These are phyloP conservation scores for Cephus sareptanus DNA, from an alignment of 2,888 invertebrate species.

Conservation along the genomic window DNA sequence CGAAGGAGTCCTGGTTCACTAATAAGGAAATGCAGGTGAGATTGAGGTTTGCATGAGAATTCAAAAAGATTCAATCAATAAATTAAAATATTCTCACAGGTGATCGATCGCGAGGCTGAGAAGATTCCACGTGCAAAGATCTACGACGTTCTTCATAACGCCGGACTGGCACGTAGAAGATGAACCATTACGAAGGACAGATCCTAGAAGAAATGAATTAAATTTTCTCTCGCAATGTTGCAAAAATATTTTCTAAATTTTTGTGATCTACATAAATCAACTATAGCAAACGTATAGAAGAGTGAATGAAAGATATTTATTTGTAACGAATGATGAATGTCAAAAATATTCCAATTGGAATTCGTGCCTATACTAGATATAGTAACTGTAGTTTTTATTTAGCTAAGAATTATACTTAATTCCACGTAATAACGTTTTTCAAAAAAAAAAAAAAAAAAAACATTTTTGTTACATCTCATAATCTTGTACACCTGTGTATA, in stretches of 20 bases:
- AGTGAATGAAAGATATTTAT: neutral
- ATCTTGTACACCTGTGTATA: neutral
- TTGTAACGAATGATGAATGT: neutral
- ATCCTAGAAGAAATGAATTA: neutral
- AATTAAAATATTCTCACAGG: constrained; percentile 59
- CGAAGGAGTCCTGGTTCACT: constrained; percentile 82
- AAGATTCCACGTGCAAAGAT: constrained; percentile 83
- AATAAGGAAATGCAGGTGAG: constrained; percentile 77
- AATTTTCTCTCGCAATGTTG: neutral
- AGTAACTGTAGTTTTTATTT: neutral
- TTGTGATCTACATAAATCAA: neutral
- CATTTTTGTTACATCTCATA: neutral
- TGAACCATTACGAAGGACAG: constrained; percentile 25
- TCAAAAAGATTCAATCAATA: neutral
- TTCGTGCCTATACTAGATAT: neutral
- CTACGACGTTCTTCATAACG: constrained; percentile 79
- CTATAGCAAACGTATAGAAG: neutral
- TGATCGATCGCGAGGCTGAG: constrained; percentile 82
- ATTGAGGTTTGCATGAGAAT: neutral
- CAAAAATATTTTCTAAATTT: neutral
- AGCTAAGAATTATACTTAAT: neutral
- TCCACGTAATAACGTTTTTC: neutral
- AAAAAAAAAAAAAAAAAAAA: neutral
- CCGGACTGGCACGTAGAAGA: constrained; percentile 70
- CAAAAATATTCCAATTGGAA: neutral